phyloP scores from a whole-genome alignment of 2,888 invertebrate genomes.

The Thera obeliscata region DNA sequence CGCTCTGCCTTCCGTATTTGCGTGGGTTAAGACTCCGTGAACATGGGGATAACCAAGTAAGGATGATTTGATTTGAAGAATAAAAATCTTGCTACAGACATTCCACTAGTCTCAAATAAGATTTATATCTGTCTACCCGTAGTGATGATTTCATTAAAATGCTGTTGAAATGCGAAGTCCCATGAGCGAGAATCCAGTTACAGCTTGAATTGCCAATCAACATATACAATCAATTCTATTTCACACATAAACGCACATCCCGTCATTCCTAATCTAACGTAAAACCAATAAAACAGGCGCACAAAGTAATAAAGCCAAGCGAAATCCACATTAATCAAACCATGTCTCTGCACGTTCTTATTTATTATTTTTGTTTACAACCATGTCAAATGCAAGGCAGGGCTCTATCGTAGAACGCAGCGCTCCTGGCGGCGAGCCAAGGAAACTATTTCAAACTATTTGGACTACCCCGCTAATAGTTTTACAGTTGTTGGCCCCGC shows the following conservation, averaged over 20 bases:
- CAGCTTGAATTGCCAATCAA: conserved; percentile 53
- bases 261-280: conserved; percentile 64
- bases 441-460: conserved; percentile 76
- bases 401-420: conserved; percentile 64
- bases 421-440: conserved; percentile 74
- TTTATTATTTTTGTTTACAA: conserved; percentile 78
- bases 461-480: conserved; percentile 72
- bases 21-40: no score
- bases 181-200: conserved; percentile 30
- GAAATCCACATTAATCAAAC: conserved; percentile 69
- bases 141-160: conserved; percentile 3
- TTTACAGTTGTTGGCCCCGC: conserved; percentile 65
- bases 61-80: neutral
- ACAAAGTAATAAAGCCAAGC: conserved; percentile 58
- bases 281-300: conserved; percentile 67
- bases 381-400: conserved; percentile 69
- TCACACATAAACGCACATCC: conserved; percentile 50
- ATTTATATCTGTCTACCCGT: neutral
- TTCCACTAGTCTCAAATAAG: neutral
- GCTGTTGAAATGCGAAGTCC: conserved; percentile 6
- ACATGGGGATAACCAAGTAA: neutral
- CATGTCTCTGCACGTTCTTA: conserved; percentile 60
- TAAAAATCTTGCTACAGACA: neutral
- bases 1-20: no score
- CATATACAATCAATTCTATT: conserved; percentile 49